Conservation (phyloP, 2,888 invertebrate species). For the Eurois occulta region DNA sequence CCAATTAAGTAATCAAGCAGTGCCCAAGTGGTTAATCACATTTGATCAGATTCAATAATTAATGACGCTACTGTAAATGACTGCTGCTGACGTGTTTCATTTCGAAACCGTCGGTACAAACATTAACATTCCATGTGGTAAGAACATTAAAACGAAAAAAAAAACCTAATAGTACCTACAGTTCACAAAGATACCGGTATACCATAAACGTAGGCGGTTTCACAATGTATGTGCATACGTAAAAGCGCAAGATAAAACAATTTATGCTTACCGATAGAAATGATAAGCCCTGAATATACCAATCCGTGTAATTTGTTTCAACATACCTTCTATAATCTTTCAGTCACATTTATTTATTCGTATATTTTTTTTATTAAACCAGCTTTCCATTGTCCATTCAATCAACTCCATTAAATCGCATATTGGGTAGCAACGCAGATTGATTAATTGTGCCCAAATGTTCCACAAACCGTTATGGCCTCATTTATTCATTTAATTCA, state of each 20-base stretch:
- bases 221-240: constrained; percentile 27
- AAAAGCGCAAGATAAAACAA: constrained; percentile 51
- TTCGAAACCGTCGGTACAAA: background rate
- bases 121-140: background rate
- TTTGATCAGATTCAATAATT: background rate
- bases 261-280: constrained; percentile 32
- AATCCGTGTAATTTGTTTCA: constrained; percentile 18
- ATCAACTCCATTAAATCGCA: constrained; percentile 23
- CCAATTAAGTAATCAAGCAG: background rate
- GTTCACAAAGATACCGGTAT: background rate
- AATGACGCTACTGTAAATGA: constrained; percentile 12
- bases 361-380: constrained; percentile 14
- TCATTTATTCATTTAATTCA: constrained; percentile 34
- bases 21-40: background rate
- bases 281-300: constrained; percentile 45
- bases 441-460: constrained; percentile 45
- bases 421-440: constrained; percentile 10
- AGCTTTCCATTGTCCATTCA: constrained; percentile 23
- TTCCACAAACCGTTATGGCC: constrained; percentile 23
- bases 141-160: constrained; percentile 26
- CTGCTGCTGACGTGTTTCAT: background rate
- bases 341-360: background rate
- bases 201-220: constrained; percentile 26
- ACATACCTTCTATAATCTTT: constrained; percentile 3
- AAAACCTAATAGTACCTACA: no score